Base-by-base conservation (phyloP, 2,113 vertebrate genomes). In the Protobothrops mucrosquamatus region DNA sequence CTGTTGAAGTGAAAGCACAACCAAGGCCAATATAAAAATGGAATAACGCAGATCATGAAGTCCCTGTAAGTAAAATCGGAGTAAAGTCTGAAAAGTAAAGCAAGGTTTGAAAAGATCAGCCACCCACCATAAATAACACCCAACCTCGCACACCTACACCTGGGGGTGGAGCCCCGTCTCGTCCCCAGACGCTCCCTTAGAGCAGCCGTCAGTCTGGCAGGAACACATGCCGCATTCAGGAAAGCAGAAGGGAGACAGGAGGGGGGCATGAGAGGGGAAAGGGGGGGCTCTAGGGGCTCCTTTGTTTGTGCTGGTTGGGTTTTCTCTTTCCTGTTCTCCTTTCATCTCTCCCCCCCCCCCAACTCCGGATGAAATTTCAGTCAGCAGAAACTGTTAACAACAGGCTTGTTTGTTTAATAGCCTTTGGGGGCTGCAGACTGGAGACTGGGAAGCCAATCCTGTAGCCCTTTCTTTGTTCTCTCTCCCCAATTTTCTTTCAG, bases 361-460 rank as follows among this genome's bases (percentile, higher is more conserved):
- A 11, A 10, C 3, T n/a, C 1, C 5, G 0, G 3, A 4, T 69
- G 43, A 48, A 88, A 22, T 94, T 85, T 97, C 94, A 89, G 96
- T 95, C 81, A 56, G 91, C 23, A 0, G 89, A 64, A 11, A 46
- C 8, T 81, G 94, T 94, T 93, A 92, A 96, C 94, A 96, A 96
- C 95, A 95, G 2, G 2, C 1, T 20, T 95, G 96, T 95, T 97
- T 97, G 96, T 95, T 97, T 96, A 96, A 97, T 0, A 23, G 92
- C 96, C 95, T 85, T 3, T 24, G 94, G 94, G 94, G 90, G 90
- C 7, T 57, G 23, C 24, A 48, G 74, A 61, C 0, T 8, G 64
- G 1, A 26, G 34, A 18, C 26, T 29, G 89, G 94, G 94, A 93
- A 23, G 87, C 89, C 4, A 22, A 3, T 15, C 1, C 29, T 14